Percentiles rank a stretch among this genome's conserved stretches.
phyloP scores from a whole-genome alignment of 2,888 invertebrate species.

The Hyles lineata region DNA sequence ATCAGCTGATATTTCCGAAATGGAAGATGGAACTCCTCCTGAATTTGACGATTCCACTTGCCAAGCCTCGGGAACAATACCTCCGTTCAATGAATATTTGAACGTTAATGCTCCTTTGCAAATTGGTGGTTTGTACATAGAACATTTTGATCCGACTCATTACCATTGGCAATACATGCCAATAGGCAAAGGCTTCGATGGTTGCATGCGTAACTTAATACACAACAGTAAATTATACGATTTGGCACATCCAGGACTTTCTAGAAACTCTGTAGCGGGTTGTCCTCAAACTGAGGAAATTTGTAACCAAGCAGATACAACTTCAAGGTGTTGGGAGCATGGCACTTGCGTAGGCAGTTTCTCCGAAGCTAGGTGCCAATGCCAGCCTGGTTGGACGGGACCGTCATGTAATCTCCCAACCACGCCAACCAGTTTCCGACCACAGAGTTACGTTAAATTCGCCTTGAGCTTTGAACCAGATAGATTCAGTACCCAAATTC shows the following conservation, averaged over 20 bases:
- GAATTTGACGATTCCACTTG: slow-evolving; percentile 95
- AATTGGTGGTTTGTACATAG: slow-evolving; percentile 96
- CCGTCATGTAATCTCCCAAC: slow-evolving; percentile 94
- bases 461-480: slow-evolving; percentile 97
- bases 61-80: slow-evolving; percentile 94
- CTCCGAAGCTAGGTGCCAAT: slow-evolving; percentile 95
- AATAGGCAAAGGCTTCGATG: slow-evolving; percentile 95
- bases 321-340: slow-evolving; percentile 95
- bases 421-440: slow-evolving; percentile 95
- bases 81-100: slow-evolving; percentile 97
- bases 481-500: slow-evolving; percentile 95
- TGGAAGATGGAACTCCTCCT: slow-evolving; percentile 95
- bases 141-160: slow-evolving; percentile 94
- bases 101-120: slow-evolving; percentile 98
- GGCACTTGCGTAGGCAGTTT: slow-evolving; percentile 97
- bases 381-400: slow-evolving; percentile 98
- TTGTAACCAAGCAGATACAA: slow-evolving; percentile 94
- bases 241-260: slow-evolving; percentile 95
- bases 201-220: slow-evolving; percentile 97
- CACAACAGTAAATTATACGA: slow-evolving; percentile 98
- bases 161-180: slow-evolving; percentile 97
- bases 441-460: slow-evolving; percentile 98
- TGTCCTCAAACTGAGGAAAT: slow-evolving; percentile 97
- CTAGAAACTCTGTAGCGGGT: slow-evolving; percentile 93
- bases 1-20: slow-evolving; percentile 93